Evolutionary conservation across 2,113 vertebrate species (phyloP).

Genomic region (Genyomyrus donnyi): DNA sequence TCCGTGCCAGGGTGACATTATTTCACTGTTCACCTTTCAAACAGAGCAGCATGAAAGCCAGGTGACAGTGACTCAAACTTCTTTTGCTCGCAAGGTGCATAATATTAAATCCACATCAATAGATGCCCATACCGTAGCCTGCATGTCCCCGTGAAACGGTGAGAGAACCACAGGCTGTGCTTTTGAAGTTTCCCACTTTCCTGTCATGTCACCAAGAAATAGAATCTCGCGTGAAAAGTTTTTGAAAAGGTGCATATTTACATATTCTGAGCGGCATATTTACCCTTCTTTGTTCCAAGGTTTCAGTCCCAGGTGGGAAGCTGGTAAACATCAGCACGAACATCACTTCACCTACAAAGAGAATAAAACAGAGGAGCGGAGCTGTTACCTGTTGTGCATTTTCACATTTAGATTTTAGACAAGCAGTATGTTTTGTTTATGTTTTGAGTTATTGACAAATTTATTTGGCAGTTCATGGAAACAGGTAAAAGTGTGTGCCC

Average conservation of each 20-base stretch:
- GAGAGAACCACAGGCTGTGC: background rate
- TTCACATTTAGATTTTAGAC: background rate
- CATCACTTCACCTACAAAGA: background rate
- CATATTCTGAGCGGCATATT: background rate
- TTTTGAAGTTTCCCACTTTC: background rate
- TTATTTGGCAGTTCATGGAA: conserved; percentile 30
- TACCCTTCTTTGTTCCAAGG: background rate
- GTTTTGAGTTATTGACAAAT: conserved; percentile 17
- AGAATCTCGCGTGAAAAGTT: background rate
- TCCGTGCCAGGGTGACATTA: background rate
- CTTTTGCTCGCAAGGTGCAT: background rate
- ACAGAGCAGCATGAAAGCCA: background rate
- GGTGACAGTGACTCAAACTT: background rate
- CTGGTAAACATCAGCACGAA: background rate
- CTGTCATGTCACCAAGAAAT: conserved; percentile 1
- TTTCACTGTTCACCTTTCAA: background rate
- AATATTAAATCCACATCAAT: conserved; percentile 8
- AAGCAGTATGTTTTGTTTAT: conserved; percentile 1
- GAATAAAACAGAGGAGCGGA: background rate
- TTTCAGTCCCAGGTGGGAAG: background rate
- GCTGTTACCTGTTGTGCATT: background rate
- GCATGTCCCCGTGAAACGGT: background rate
- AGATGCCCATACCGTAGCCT: background rate
- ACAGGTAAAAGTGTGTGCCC: conserved; percentile 13
- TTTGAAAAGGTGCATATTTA: conserved; percentile 4